phyloP scores from a whole-genome alignment of 1,140 invertebrate species.

The Zaprionus tsacasi region DNA sequence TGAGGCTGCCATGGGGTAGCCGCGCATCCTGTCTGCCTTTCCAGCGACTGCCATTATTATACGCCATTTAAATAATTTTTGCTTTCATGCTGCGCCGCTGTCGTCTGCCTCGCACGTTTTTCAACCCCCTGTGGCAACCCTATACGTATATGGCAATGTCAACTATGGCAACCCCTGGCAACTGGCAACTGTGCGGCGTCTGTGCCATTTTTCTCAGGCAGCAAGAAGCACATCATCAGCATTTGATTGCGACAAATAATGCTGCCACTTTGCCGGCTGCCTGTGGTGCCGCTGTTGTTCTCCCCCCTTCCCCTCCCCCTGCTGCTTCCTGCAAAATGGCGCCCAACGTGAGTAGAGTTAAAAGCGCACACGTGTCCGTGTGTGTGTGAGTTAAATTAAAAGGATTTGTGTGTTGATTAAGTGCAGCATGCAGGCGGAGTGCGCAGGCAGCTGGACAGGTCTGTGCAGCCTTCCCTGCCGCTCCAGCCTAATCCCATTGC shows the following conservation, averaged over 20 bases:
- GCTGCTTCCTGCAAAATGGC: conserved; percentile 57
- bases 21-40: conserved; percentile 26
- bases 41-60: conserved; percentile 82
- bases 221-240: conserved; percentile 79
- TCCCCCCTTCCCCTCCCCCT: neutral
- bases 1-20: conserved; percentile 48
- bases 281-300: neutral
- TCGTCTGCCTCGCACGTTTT: conserved; percentile 65
- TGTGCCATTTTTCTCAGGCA: conserved; percentile 71
- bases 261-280: conserved; percentile 78
- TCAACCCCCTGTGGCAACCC: conserved; percentile 24
- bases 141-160: neutral
- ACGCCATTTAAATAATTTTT: conserved; percentile 84
- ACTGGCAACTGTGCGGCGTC: conserved; percentile 23
- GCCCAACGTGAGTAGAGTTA: conserved; percentile 40
- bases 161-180: neutral
- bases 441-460: conserved; percentile 9
- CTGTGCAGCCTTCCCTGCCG: neutral
- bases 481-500: conserved; percentile 49
- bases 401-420: conserved; percentile 81
- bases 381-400: conserved; percentile 72
- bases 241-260: conserved; percentile 84
- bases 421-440: conserved; percentile 39
- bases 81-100: conserved; percentile 69
- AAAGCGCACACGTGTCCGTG: conserved; percentile 55